phyloP scores from a whole-genome alignment of 2,797 vertebrate genomes.

The Cynodonichthys magdalenae region DNA sequence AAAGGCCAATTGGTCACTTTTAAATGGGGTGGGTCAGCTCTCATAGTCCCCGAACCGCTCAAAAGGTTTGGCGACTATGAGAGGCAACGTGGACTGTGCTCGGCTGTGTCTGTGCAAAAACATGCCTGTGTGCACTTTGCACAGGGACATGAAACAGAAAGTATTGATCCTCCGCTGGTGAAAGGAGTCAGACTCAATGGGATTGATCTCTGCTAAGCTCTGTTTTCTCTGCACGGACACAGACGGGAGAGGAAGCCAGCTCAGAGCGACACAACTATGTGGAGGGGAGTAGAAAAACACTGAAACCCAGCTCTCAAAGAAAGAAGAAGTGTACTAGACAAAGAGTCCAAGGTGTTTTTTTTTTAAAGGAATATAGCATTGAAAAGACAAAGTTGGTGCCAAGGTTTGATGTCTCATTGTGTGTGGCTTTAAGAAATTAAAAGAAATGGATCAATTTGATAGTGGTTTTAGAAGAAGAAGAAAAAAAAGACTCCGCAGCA shows the following conservation, averaged over 20 bases:
- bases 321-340: background rate
- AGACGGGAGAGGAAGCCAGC: constrained; percentile 49
- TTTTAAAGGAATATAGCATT: constrained; percentile 30
- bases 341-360: constrained; percentile 22
- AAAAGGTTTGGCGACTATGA: too few relatives aligned
- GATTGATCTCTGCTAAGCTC: constrained; percentile 79
- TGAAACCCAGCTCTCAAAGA: constrained; percentile 13
- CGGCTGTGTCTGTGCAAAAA: constrained; percentile 24
- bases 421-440: constrained; percentile 20
- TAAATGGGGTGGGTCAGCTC: constrained; percentile 65
- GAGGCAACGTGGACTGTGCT: constrained; percentile 33
- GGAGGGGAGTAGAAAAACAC: constrained; percentile 22
- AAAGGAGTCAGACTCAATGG: constrained; percentile 79
- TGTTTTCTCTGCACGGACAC: constrained; percentile 77
- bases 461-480: constrained; percentile 14
- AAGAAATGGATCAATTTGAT: constrained; percentile 35
- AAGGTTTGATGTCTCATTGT: constrained; percentile 21
- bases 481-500: constrained; percentile 22
- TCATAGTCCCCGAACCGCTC: constrained; percentile 12
- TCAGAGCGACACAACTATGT: constrained; percentile 41
- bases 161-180: constrained; percentile 77
- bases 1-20: constrained; percentile 78
- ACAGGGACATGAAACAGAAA: constrained; percentile 72
- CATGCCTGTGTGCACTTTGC: constrained; percentile 43
- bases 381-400: constrained; percentile 15